Conservation (phyloP, 2,113 vertebrate genomes). For the Dromiciops gliroides region DNA sequence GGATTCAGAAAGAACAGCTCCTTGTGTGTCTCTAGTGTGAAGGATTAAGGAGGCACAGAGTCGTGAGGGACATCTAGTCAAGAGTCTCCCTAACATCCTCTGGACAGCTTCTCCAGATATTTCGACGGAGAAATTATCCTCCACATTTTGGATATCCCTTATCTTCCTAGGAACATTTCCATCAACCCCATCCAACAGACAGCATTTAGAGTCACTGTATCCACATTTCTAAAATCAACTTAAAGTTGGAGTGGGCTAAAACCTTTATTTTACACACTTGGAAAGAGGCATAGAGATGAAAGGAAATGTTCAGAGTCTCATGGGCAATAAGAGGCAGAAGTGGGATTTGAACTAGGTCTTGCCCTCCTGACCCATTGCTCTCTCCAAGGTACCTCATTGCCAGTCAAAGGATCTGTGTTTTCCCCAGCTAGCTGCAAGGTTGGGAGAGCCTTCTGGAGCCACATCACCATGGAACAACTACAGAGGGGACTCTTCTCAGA, state of each 20-base stretch:
- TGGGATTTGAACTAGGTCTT: not conserved
- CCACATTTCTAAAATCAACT: not conserved
- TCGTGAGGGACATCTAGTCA: fast-evolving
- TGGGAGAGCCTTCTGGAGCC: not conserved
- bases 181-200: not conserved
- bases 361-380: not conserved
- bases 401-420: not conserved
- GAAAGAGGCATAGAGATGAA: not conserved
- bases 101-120: fast-evolving
- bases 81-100: fast-evolving
- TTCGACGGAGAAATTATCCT: not conserved
- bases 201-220: not conserved
- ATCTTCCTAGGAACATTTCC: not conserved
- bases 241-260: not conserved
- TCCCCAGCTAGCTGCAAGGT: not conserved
- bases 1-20: not conserved
- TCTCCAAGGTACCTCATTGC: not conserved
- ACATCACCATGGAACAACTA: not conserved
- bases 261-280: not conserved
- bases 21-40: not conserved
- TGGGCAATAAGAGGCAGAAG: not conserved
- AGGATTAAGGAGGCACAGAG: not conserved
- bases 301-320: not conserved
- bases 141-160: not conserved
- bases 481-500: not conserved